phyloP scores from a whole-genome alignment of 2,113 vertebrate genomes.

The Setophaga petechia region DNA sequence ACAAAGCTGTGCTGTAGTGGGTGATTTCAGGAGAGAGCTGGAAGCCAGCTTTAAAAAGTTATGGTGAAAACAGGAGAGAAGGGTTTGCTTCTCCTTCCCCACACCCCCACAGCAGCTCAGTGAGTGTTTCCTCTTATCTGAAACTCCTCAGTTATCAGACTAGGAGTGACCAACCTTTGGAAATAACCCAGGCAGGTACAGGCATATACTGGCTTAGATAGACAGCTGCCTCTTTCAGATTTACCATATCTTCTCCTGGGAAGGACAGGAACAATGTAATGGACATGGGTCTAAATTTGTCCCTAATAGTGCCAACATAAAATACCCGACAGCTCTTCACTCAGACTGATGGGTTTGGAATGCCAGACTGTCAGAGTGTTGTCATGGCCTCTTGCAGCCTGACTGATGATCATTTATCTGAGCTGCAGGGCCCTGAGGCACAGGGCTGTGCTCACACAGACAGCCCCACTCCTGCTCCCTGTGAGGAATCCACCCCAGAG shows the following conservation, averaged over 20 bases:
- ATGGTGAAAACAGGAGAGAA: background rate
- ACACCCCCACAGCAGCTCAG: background rate
- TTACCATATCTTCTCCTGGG: background rate
- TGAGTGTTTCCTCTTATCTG: background rate
- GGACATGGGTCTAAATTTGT: background rate
- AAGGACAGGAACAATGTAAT: background rate
- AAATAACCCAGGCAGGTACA: background rate
- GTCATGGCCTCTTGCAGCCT: background rate
- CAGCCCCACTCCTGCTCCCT: background rate
- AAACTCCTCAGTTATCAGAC: background rate
- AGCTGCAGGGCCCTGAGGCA: background rate
- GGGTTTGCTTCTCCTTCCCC: background rate
- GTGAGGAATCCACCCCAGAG: background rate
- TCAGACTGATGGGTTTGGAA: background rate
- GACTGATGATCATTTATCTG: background rate
- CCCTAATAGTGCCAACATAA: background rate
- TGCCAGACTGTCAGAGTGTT: background rate
- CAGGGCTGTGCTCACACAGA: background rate
- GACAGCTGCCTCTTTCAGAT: background rate
- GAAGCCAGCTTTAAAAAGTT: constrained; percentile 23
- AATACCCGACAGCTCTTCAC: background rate
- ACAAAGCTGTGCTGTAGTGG: constrained; percentile 48
- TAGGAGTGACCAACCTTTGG: background rate
- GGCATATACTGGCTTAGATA: background rate
- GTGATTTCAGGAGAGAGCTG: constrained; percentile 47